Conservation (phyloP, 2,797 vertebrate species). For the Florisuga fusca region DNA sequence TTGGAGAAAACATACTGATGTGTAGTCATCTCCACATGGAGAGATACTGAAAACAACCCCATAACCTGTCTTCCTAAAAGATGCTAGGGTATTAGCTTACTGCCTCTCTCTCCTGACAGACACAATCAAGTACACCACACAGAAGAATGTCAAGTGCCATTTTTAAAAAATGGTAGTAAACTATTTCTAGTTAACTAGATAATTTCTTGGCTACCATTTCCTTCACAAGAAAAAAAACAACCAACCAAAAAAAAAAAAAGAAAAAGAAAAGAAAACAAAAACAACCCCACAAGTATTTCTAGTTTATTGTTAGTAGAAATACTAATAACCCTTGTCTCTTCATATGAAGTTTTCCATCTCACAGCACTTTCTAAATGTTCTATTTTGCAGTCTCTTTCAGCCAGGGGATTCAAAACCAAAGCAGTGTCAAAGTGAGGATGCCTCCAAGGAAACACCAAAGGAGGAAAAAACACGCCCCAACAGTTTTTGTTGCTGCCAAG, state of each 20-base stretch:
- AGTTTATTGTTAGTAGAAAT: background rate
- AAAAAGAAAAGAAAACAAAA: too few species aligned
- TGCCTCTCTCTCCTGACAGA: background rate
- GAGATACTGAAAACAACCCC: background rate
- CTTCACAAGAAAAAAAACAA: too few species aligned
- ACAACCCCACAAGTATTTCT: too few species aligned
- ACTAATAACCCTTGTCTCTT: background rate
- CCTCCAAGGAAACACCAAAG: background rate
- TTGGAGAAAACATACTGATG: conserved; percentile 50
- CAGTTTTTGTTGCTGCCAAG: background rate
- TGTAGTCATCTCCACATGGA: background rate
- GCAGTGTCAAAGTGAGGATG: background rate
- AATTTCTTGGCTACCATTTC: too few species aligned
- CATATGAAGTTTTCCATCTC: background rate
- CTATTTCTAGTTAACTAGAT: background rate
- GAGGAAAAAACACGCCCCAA: background rate
- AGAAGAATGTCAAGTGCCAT: background rate
- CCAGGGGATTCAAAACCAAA: background rate
- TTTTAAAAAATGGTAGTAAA: background rate
- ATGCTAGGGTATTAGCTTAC: background rate
- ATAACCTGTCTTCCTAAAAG: conserved; percentile 45
- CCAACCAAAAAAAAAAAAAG: too few species aligned
- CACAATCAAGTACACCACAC: background rate
- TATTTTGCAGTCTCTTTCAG: background rate
- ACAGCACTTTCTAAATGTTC: background rate